Percentiles rank a stretch among this genome's conserved stretches.
phyloP scores from a whole-genome alignment of 2,888 invertebrate species.

The Acrobeloides nanus region DNA sequence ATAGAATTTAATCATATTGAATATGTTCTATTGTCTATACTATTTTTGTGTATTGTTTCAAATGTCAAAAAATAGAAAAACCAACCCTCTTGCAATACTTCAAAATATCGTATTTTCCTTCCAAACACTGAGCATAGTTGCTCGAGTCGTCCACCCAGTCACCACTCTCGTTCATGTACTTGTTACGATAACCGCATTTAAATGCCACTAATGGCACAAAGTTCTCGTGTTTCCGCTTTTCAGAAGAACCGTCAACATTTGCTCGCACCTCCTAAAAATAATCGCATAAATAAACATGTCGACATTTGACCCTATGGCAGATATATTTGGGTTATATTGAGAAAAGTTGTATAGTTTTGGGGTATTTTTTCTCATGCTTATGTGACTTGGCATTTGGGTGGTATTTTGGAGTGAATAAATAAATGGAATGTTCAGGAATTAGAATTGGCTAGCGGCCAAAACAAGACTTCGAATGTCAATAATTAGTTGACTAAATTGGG shows the following conservation, averaged over 20 bases:
- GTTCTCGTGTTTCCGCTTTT: conserved; percentile 39
- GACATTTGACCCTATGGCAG: too few species aligned
- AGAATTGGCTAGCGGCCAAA: too few species aligned
- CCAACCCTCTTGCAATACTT: conserved; percentile 52
- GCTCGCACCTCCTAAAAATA: conserved; percentile 9
- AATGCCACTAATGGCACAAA: conserved; percentile 53
- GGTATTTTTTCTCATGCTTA: too few species aligned
- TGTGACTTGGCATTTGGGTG: too few species aligned
- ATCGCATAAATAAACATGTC: neutral
- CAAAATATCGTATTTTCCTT: conserved; percentile 52
- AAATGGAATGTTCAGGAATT: too few species aligned
- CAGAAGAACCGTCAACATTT: conserved; percentile 7
- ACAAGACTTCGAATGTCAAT: too few species aligned
- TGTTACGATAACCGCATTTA: conserved; percentile 51
- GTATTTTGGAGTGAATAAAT: too few species aligned
- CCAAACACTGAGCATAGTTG: conserved; percentile 46
- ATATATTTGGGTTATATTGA: too few species aligned
- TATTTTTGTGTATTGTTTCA: too few species aligned
- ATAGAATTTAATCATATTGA: too few species aligned
- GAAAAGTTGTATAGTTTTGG: too few species aligned
- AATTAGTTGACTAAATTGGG: too few species aligned
- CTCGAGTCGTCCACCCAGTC: conserved; percentile 46
- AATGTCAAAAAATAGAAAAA: conserved; percentile 4
- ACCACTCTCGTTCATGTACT: conserved; percentile 44
- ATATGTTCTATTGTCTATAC: neutral